These are phyloP conservation scores for Meteorus cinctellus DNA, from an alignment of 2,888 invertebrate genomes.

Conservation along the genomic window DNA sequence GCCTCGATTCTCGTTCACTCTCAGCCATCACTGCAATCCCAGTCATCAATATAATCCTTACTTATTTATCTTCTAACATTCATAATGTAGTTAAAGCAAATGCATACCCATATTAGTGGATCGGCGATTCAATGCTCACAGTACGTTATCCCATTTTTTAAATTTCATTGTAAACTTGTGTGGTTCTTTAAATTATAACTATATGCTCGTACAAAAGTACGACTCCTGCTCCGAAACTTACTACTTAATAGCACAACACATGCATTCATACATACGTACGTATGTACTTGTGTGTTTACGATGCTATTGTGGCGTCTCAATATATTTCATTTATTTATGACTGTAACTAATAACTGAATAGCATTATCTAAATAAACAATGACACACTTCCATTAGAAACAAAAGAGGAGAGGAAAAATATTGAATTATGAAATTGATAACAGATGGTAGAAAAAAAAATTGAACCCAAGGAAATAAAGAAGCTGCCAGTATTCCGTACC, in stretches of 20 bases:
- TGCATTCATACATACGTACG: not conserved
- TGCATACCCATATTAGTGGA: constrained; percentile 51
- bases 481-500: not conserved
- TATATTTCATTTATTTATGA: not conserved
- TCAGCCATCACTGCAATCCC: constrained; percentile 69
- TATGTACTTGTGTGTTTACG: constrained; percentile 6
- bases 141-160: constrained; percentile 34
- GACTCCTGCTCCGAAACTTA: not conserved
- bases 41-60: not conserved
- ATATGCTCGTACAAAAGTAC: not conserved
- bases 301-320: not conserved
- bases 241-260: not conserved
- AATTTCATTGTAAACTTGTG: not conserved
- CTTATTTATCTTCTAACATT: not conserved
- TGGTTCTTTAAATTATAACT: not conserved
- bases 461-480: not conserved
- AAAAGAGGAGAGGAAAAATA: not conserved
- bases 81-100: not conserved
- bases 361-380: not conserved
- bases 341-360: not conserved
- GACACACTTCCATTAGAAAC: not conserved
- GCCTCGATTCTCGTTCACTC: constrained; percentile 63
- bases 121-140: constrained; percentile 33
- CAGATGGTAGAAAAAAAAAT: not conserved
- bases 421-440: not conserved